A percentile compares a stretch with the other conserved stretches of the same genome.
Conservation (phyloP, 37 sponge, comb jelly and placozoan species). For the Spongilla lacustris region DNA sequence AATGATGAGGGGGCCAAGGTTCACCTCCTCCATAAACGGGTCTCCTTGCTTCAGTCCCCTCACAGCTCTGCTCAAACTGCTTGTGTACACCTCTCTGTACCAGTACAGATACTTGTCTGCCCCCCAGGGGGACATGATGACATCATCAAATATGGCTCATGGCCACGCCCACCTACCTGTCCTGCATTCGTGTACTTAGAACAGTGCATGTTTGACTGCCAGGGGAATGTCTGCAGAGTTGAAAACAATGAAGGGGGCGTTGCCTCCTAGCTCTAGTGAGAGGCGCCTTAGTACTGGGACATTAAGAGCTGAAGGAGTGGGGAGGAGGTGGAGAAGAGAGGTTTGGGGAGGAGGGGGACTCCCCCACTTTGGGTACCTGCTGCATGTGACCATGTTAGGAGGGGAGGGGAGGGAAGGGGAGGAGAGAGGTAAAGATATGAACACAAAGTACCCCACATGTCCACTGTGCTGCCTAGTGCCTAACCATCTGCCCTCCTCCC, state of each 20-base stretch:
- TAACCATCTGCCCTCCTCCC: conserved; percentile 80
- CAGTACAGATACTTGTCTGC: conserved; percentile 23
- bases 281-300: conserved; percentile 72
- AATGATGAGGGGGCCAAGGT: conserved; percentile 89
- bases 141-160: no score
- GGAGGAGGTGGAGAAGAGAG: no score
- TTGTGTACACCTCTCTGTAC: conserved; percentile 82
- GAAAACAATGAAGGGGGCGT: conserved; percentile 97
- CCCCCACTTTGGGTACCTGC: no score
- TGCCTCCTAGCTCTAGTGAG: conserved; percentile 94
- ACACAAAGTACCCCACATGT: no score
- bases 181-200: conserved; percentile 92
- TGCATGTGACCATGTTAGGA: no score
- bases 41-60: conserved; percentile 68
- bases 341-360: no score
- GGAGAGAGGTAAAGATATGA: no score
- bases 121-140: no score
- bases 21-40: conserved; percentile 74
- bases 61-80: conserved; percentile 58
- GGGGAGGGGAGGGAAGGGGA: no score
- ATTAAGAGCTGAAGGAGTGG: conserved; percentile 70
- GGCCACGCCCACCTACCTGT: background rate
- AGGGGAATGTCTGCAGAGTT: conserved; percentile 82
- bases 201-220: conserved; percentile 73
- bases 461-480: background rate